Evolutionary conservation across 2,113 vertebrate genomes (phyloP).

Genomic region (Ailuropoda melanoleuca): DNA sequence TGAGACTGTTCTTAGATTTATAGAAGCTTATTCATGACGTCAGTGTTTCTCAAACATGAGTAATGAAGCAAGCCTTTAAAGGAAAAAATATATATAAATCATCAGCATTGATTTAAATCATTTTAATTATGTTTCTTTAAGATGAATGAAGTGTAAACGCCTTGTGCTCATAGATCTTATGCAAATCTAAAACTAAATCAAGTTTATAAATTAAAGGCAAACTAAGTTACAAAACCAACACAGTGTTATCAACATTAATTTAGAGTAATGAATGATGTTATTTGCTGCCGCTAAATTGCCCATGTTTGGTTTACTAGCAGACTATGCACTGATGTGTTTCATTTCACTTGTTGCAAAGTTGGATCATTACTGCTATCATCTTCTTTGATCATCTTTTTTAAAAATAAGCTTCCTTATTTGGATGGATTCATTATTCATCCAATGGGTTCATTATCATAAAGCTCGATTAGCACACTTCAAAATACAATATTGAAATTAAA

Average conservation of each 20-base stretch:
- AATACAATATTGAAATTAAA: neutral
- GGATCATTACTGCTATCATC: neutral
- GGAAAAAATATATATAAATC: constrained; percentile 38
- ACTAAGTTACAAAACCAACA: constrained; percentile 1
- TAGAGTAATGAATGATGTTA: neutral
- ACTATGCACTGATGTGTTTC: neutral
- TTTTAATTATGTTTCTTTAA: constrained; percentile 42
- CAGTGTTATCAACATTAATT: neutral
- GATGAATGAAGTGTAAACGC: neutral
- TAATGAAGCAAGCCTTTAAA: constrained; percentile 7
- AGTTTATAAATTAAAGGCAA: constrained; percentile 30
- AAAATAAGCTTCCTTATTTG: neutral
- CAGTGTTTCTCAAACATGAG: constrained; percentile 5
- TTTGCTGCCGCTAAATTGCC: neutral
- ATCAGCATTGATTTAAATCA: neutral
- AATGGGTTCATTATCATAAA: neutral
- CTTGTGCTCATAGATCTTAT: neutral
- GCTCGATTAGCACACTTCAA: neutral
- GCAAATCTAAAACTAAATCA: constrained; percentile 41
- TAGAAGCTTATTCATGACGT: neutral
- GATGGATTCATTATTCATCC: neutral
- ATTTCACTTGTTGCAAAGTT: neutral
- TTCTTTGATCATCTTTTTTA: neutral
- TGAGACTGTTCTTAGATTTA: constrained; percentile 8
- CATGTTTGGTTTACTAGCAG: neutral